Conservation (phyloP, 1,140 invertebrate genomes). For the Saccostrea echinata region DNA sequence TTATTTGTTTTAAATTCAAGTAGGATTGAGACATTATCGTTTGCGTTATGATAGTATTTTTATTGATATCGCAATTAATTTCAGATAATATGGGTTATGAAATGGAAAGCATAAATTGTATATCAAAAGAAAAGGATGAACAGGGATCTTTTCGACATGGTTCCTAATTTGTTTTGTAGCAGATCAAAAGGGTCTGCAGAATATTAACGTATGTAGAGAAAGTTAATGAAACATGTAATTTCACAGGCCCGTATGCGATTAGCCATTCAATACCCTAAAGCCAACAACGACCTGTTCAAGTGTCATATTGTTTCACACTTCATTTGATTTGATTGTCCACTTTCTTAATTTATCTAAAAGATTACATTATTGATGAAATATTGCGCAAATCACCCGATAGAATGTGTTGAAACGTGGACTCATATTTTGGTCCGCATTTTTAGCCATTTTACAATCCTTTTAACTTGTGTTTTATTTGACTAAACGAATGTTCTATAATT, state of each 20-base stretch:
- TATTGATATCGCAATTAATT: conserved; percentile 33
- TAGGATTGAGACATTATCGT: conserved; percentile 37
- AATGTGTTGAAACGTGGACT: neutral
- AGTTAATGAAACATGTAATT: conserved; percentile 25
- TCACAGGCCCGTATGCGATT: conserved; percentile 21
- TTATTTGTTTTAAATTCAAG: conserved; percentile 32
- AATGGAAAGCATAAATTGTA: conserved; percentile 35
- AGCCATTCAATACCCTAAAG: neutral
- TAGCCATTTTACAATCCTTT: too few species aligned
- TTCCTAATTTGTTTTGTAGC: conserved; percentile 10
- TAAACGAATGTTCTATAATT: neutral
- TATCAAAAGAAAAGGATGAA: conserved; percentile 35
- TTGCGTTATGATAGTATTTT: neutral
- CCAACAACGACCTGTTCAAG: conserved; percentile 18
- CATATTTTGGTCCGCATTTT: too few species aligned
- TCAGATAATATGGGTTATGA: conserved; percentile 26
- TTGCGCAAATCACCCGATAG: conserved; percentile 22
- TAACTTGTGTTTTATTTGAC: neutral
- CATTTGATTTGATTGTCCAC: conserved; percentile 35
- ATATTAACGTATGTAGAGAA: conserved; percentile 22
- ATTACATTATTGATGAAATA: conserved; percentile 33
- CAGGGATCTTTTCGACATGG: neutral
- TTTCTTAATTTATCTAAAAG: conserved; percentile 31
- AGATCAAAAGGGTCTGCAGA: conserved; percentile 14
- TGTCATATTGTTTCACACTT: conserved; percentile 34